Percentiles rank a stretch among this genome's conserved stretches.
Evolutionary conservation across 1,140 invertebrate genomes (phyloP).

Genomic region (Drosophila melanogaster): Release_6_plus_ISO1_MT NT_033777.3:23315001-23315500

Average conservation of each 20-base stretch:
- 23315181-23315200: constrained; percentile 56
- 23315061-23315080: constrained; percentile 3
- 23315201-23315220: constrained; percentile 84
- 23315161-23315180: constrained; percentile 14
- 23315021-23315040: no score
- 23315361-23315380: constrained; percentile 27
- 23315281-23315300: constrained; percentile 20
- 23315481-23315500: constrained; percentile 8
- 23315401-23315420: constrained; percentile 79
- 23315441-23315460: constrained; percentile 11
- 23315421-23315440: constrained; percentile 72
- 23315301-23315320: constrained; percentile 54
- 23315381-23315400: constrained; percentile 37
- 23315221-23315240: constrained; percentile 80
- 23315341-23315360: constrained; percentile 29
- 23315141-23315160: constrained; percentile 59
- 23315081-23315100: constrained; percentile 7
- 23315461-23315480: background rate
- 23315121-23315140: constrained; percentile 76
- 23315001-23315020: no score
- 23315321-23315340: constrained; percentile 43
- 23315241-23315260: constrained; percentile 59
- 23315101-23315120: constrained; percentile 41
- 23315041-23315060: constrained; percentile 1
- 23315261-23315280: constrained; percentile 3